Percentiles rank a stretch among this genome's conserved stretches.
Conservation (phyloP, 2,113 vertebrate species). For the Paracanthobrama guichenoti region DNA sequence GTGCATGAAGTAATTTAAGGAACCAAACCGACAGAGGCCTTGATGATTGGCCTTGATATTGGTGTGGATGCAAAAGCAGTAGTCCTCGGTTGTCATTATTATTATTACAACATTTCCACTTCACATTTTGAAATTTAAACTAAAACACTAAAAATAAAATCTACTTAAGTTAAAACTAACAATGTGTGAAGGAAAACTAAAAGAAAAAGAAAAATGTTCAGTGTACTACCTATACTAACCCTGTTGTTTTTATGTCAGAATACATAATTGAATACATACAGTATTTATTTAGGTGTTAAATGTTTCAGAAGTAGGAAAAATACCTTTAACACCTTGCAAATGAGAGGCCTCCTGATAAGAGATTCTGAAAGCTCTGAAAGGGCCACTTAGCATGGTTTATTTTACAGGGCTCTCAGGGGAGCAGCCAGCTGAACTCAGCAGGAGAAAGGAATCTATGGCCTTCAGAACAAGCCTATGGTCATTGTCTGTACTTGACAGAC, state of each 20-base stretch:
- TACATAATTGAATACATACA: not conserved
- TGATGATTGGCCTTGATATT: not conserved
- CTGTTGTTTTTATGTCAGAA: no score
- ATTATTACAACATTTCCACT: no score
- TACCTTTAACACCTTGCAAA: not conserved
- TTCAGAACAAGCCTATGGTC: constrained; percentile 20
- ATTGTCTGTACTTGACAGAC: constrained; percentile 30
- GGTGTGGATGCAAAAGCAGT: not conserved
- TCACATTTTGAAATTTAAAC: no score
- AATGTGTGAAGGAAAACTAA: not conserved
- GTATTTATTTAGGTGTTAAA: not conserved
- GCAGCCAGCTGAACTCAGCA: constrained; percentile 22
- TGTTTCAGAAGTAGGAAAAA: not conserved
- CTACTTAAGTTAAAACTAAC: not conserved
- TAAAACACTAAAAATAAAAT: not conserved
- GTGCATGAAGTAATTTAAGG: no score
- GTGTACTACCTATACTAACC: not conserved
- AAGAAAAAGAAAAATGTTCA: not conserved
- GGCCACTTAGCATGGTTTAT: constrained; percentile 42
- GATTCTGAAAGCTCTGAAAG: constrained; percentile 15
- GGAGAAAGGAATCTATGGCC: constrained; percentile 22
- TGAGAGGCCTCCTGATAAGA: constrained; percentile 22
- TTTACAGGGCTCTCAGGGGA: constrained; percentile 19
- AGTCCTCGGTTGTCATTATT: not conserved
- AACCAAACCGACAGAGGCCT: no score